These are phyloP conservation scores for Heliconius aoede DNA, from an alignment of 2,888 invertebrate genomes.

Conservation along the genomic window DNA sequence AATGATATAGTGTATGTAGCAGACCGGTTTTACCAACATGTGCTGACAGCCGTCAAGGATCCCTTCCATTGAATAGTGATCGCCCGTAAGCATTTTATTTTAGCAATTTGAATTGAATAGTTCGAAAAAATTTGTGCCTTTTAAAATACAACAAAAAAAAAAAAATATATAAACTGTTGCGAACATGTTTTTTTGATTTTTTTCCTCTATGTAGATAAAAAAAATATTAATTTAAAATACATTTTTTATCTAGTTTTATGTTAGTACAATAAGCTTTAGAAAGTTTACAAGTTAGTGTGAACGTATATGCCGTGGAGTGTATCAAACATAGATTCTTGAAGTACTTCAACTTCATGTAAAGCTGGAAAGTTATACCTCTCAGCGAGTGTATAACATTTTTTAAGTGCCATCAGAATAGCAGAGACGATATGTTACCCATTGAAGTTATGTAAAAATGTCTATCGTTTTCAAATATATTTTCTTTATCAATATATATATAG, in stretches of 20 bases:
- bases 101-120: constrained; percentile 29
- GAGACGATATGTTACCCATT: too few relatives aligned
- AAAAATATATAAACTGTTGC: background rate
- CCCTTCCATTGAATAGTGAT: constrained; percentile 7
- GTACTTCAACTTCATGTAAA: constrained; percentile 22
- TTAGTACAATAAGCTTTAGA: background rate
- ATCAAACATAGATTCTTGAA: constrained; percentile 8
- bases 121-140: background rate
- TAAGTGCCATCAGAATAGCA: background rate
- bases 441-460: background rate
- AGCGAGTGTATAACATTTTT: constrained; percentile 19
- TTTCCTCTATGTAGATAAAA: background rate
- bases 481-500: too few relatives aligned
- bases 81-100: constrained; percentile 15
- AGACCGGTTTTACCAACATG: constrained; percentile 2
- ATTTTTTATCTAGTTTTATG: background rate
- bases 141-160: background rate
- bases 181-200: background rate
- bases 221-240: background rate
- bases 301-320: constrained; percentile 3
- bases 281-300: constrained; percentile 6
- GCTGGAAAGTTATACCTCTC: constrained; percentile 18
- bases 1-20: background rate
- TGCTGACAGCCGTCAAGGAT: constrained; percentile 23
- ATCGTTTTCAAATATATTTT: too few relatives aligned